These are phyloP conservation scores for Drosophila ambigua DNA, from an alignment of 1,140 invertebrate species.

Conservation along the genomic window DNA sequence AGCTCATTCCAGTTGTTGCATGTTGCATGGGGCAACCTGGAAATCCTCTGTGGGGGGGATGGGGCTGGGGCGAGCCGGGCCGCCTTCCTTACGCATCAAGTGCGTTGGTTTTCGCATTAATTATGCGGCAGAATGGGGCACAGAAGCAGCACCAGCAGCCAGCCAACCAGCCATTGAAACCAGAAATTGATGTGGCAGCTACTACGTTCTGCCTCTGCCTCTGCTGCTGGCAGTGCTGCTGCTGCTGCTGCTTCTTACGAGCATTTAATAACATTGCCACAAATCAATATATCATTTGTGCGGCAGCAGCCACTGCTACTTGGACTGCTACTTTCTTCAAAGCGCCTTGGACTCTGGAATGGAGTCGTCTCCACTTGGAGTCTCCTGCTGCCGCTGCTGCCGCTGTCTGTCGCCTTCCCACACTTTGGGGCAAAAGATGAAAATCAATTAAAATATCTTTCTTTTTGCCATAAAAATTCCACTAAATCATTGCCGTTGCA, in stretches of 20 bases:
- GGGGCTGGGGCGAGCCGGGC: neutral
- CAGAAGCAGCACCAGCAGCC: neutral
- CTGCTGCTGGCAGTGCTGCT: constrained; percentile 17
- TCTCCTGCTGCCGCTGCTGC: neutral
- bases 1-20: constrained; percentile 68
- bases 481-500: constrained; percentile 71
- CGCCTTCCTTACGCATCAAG: constrained; percentile 73
- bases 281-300: constrained; percentile 78
- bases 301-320: constrained; percentile 62
- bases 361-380: constrained; percentile 18
- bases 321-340: constrained; percentile 25
- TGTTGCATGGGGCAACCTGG: constrained; percentile 27
- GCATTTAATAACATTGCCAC: constrained; percentile 80
- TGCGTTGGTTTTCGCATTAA: constrained; percentile 82
- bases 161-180: constrained; percentile 37
- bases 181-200: constrained; percentile 81
- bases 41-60: constrained; percentile 47
- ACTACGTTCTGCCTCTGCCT: constrained; percentile 49
- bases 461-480: constrained; percentile 78
- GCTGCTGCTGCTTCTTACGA: constrained; percentile 33
- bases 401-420: constrained; percentile 56
- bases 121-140: constrained; percentile 68
- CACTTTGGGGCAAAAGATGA: constrained; percentile 60
- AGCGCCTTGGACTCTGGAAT: neutral
- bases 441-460: constrained; percentile 82